phyloP scores from a whole-genome alignment of 2,113 vertebrate genomes.

The Laticauda colubrina region DNA sequence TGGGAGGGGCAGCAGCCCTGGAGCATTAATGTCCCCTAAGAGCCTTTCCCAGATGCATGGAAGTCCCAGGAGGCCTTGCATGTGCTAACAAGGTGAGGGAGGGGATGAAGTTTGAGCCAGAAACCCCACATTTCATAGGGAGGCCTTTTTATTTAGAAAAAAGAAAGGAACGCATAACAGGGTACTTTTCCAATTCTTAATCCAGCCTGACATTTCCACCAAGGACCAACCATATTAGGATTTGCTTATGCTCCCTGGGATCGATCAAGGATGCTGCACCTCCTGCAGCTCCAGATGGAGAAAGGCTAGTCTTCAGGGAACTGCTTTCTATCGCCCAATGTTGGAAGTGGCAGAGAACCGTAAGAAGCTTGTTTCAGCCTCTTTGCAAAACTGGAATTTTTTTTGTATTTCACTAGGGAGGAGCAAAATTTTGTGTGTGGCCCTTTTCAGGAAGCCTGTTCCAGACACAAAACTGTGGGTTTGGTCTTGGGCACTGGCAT shows the following conservation, averaged over 20 bases:
- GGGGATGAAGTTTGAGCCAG: not conserved
- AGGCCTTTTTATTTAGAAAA: not conserved
- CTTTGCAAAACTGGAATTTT: not conserved
- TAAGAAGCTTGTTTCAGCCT: not conserved
- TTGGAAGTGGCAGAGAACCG: not conserved
- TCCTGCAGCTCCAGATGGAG: not conserved
- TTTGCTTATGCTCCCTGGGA: not conserved
- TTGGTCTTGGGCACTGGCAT: not conserved
- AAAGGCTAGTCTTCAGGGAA: not conserved
- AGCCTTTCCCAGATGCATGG: not conserved
- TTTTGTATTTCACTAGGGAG: not conserved
- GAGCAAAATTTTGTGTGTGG: not conserved
- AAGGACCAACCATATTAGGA: not conserved
- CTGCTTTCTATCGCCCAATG: not conserved
- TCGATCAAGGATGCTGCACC: not conserved
- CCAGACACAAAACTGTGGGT: not conserved
- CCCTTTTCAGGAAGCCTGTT: not conserved
- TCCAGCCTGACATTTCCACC: not conserved
- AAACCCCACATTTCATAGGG: not conserved
- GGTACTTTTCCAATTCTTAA: not conserved
- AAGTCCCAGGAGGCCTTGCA: not conserved
- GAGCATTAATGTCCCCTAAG: not conserved
- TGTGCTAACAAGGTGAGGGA: not conserved
- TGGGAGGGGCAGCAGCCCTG: not conserved
- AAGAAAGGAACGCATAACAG: not conserved